Evolutionary conservation across 2,888 invertebrate genomes (phyloP).

Genomic region (Calameuta filiformis): DNA sequence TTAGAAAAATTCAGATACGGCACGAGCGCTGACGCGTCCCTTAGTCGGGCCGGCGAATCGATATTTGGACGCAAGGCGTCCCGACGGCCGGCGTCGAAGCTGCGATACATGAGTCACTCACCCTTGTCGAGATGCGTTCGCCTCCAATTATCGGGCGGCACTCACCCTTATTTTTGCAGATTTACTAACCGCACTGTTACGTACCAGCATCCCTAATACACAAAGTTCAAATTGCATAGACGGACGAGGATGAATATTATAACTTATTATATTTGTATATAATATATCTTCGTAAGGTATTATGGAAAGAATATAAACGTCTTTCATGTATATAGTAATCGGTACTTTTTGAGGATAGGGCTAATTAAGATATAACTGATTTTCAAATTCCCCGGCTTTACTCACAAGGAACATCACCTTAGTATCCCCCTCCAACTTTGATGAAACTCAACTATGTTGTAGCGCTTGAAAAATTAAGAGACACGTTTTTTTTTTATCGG

Average conservation of each 20-base stretch:
- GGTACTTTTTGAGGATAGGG: background rate
- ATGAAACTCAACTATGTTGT: no score
- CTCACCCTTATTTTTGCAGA: background rate
- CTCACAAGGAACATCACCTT: background rate
- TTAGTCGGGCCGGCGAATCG: constrained; percentile 53
- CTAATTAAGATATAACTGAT: constrained; percentile 55
- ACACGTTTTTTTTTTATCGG: no score
- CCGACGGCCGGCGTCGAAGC: constrained; percentile 55
- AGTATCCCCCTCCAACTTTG: no score
- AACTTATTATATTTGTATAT: background rate
- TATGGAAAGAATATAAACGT: background rate
- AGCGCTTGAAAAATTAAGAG: no score
- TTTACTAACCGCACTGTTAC: background rate
- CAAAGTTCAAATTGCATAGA: background rate
- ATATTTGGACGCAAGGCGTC: constrained; percentile 61
- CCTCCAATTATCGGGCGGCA: background rate
- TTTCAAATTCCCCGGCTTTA: constrained; percentile 43
- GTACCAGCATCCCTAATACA: background rate
- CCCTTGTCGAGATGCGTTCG: constrained; percentile 31
- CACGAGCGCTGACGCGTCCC: constrained; percentile 37
- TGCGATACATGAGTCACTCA: constrained; percentile 63
- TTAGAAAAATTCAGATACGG: constrained; percentile 36
- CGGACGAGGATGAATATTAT: background rate
- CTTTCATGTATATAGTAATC: background rate
- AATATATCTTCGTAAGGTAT: background rate